These are phyloP conservation scores for Lochmaea capreae DNA, from an alignment of 2,888 invertebrate species.

Conservation along the genomic window DNA sequence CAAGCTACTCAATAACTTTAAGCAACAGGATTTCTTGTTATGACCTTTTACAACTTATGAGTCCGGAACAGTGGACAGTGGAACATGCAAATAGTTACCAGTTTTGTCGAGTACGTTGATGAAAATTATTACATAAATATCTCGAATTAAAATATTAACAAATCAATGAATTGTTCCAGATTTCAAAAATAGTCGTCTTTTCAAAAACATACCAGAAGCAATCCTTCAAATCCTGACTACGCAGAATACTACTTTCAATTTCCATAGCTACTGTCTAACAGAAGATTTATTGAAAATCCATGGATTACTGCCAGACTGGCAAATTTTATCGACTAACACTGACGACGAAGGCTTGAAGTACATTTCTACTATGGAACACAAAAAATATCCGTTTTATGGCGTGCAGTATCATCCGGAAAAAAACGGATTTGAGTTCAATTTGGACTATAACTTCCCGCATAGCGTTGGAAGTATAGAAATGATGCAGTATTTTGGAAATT, in stretches of 20 bases:
- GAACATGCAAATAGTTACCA: too few relatives aligned
- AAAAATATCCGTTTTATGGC: conserved; percentile 80
- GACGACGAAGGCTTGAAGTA: conserved; percentile 76
- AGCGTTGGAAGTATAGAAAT: conserved; percentile 71
- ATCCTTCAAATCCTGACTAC: conserved; percentile 73
- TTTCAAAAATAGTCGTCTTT: conserved; percentile 71
- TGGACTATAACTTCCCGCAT: conserved; percentile 74
- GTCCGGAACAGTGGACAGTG: too few relatives aligned
- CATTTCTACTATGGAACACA: conserved; percentile 82
- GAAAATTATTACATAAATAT: too few relatives aligned
- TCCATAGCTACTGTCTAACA: conserved; percentile 66
- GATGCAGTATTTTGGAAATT: conserved; percentile 83
- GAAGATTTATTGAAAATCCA: conserved; percentile 66
- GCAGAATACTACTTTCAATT: conserved; percentile 68
- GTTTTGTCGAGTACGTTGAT: too few relatives aligned
- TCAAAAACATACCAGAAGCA: conserved; percentile 70
- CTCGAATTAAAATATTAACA: too few relatives aligned
- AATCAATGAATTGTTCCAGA: conserved; percentile 44
- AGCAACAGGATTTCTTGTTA: too few relatives aligned
- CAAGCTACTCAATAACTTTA: too few relatives aligned
- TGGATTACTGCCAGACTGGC: conserved; percentile 74
- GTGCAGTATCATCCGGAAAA: conserved; percentile 95
- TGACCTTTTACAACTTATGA: too few relatives aligned
- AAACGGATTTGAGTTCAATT: conserved; percentile 80
- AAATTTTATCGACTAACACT: conserved; percentile 75